Conservation (phyloP, 1,140 invertebrate species). For the Drosophila paulistorum region DNA sequence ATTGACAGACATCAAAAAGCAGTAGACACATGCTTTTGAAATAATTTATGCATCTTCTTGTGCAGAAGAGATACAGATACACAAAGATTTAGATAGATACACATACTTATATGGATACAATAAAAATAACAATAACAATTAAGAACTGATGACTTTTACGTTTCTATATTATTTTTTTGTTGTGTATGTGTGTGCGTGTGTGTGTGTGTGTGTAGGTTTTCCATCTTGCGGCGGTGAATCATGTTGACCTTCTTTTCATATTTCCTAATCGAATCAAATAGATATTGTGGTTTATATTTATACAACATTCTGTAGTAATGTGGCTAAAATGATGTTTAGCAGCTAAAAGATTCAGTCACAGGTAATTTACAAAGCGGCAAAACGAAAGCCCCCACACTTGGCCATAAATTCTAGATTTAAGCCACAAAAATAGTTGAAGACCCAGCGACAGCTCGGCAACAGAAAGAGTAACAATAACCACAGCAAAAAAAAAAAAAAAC, state of each 20-base stretch:
- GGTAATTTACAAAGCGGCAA: conserved; percentile 45
- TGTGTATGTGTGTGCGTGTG: too few species aligned
- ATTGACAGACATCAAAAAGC: conserved; percentile 13
- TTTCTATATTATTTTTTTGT: background rate
- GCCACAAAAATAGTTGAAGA: conserved; percentile 26
- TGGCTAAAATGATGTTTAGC: conserved; percentile 2
- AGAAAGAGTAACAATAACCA: conserved; percentile 12
- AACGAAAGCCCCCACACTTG: conserved; percentile 37
- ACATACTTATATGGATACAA: conserved; percentile 13
- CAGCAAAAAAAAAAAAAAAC: background rate
- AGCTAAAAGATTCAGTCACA: conserved; percentile 43
- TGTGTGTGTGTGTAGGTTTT: conserved; percentile 30
- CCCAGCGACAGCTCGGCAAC: conserved; percentile 22
- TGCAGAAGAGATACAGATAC: conserved; percentile 9
- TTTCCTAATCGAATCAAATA: conserved; percentile 27
- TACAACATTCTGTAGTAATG: conserved; percentile 11
- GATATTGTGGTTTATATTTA: conserved; percentile 25
- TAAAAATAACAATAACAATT: conserved; percentile 40
- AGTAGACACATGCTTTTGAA: conserved; percentile 18
- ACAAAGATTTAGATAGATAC: background rate
- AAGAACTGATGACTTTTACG: conserved; percentile 56
- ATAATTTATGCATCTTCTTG: conserved; percentile 50
- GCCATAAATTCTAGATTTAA: conserved; percentile 56
- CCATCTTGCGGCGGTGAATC: conserved; percentile 40
- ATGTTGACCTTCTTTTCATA: conserved; percentile 51